phyloP scores from a whole-genome alignment of 1,140 invertebrate genomes.

The Drosophila chauvacae region DNA sequence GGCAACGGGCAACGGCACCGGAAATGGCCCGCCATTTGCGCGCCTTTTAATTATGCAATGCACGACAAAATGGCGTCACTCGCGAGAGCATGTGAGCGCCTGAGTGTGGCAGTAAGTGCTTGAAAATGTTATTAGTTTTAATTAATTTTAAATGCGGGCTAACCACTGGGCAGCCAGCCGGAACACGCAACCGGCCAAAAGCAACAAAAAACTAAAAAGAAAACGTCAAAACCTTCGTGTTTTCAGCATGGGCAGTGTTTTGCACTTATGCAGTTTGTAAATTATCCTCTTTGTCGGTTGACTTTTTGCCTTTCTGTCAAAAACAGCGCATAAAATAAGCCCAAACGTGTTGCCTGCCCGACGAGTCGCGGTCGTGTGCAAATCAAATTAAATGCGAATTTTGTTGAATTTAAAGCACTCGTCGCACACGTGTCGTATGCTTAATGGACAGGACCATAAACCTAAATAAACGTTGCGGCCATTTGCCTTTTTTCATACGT shows the following conservation, averaged over 20 bases:
- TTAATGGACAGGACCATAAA: conserved; percentile 40
- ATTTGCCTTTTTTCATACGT: conserved; percentile 24
- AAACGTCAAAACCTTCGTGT: conserved; percentile 22
- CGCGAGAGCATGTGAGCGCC: conserved; percentile 2
- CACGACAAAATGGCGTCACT: conserved; percentile 61
- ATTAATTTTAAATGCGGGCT: conserved; percentile 63
- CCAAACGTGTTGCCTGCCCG: conserved; percentile 23
- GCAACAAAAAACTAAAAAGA: conserved; percentile 2
- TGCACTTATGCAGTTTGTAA: conserved; percentile 40
- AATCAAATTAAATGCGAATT: conserved; percentile 68
- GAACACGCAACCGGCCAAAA: conserved; percentile 35
- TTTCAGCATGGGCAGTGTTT: conserved; percentile 16
- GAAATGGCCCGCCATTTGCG: conserved; percentile 62
- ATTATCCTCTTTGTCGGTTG: conserved; percentile 27
- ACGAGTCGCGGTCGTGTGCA: conserved; percentile 23
- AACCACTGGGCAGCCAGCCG: conserved; percentile 25
- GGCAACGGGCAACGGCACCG: conserved; percentile 24
- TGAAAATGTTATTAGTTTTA: conserved; percentile 72
- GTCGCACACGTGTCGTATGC: conserved; percentile 51
- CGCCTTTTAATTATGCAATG: conserved; percentile 66
- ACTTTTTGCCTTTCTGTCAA: conserved; percentile 18
- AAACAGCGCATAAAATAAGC: conserved; percentile 1
- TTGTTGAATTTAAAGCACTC: conserved; percentile 48
- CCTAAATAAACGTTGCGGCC: conserved; percentile 52
- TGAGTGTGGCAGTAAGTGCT: conserved; percentile 39